Evolutionary conservation across 1,140 invertebrate species (phyloP), one percentile per base, ranked within the genome.

Genomic region (Lordiphosa mommai): DNA sequence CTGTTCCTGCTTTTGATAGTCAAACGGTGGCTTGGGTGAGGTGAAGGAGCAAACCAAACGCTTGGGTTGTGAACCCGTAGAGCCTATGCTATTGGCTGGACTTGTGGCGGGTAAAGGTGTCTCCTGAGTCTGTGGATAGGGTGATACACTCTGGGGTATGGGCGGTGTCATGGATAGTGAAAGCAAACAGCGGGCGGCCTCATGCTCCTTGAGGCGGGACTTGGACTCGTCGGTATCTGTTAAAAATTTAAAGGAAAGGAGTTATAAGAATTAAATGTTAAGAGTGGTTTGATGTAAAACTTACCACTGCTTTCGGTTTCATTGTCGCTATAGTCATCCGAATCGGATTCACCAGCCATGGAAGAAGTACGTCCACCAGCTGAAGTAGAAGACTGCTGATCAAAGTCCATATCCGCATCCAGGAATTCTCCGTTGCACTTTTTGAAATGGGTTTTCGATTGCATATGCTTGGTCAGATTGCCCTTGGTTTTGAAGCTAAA

Each of bases 401-500:
- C 93, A 58, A 94, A 93, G 53, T 94, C 93, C 4, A 91, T 90
- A 17, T 94, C 93, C 41, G 93, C 77, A n/a, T 88, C 87, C 0
- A 86, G 34, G 43, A 88, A 86, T 10, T 88, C 88, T 3, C 93
- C 80, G 4, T 95, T 91, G 90, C 97, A 97, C 71, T 96, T 96
- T 88, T 97, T 97, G 76, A 95, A 96, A 89, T 99, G 98, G 0
- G 97, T 95, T 90, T 99, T 99, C 9, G 97, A 99, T 85, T 99
- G 98, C 95, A 99, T 98, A 88, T 99, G 98, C 89, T 99, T 99
- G 0, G 98, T 99, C 12, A 99, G 90, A 89, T 99, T 99, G 0
- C 98, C 98, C 89, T 99, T 99, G 3, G 98, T 99, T 91, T 99
- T 99, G 89, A 99, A 99, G 88, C 95, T 96, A 37, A 1, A 1